Conservation (phyloP, 2,113 vertebrate genomes). For the Lasiurus borealis region DNA sequence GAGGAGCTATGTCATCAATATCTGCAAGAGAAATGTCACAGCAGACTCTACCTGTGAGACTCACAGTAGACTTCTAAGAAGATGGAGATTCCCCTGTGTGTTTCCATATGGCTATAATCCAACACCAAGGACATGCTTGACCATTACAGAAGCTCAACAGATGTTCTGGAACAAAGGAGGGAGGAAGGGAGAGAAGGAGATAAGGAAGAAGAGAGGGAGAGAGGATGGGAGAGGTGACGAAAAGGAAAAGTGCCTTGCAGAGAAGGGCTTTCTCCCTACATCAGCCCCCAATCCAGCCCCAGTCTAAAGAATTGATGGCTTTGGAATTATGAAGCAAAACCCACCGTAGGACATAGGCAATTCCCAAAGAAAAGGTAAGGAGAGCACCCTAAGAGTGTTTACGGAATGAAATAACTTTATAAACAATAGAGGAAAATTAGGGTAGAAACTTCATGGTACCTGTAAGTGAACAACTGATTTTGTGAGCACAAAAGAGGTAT, state of each 20-base stretch:
- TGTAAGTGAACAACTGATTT: neutral
- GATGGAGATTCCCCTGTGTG: neutral
- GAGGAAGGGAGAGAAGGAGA: neutral
- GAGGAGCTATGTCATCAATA: neutral
- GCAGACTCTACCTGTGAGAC: neutral
- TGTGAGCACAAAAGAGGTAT: neutral
- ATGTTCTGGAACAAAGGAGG: neutral
- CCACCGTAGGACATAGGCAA: neutral
- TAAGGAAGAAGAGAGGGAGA: neutral
- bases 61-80: neutral
- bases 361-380: neutral
- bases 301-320: neutral
- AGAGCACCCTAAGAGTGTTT: fast-evolving
- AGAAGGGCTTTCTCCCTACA: neutral
- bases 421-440: neutral
- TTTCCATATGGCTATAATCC: neutral
- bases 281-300: neutral
- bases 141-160: neutral
- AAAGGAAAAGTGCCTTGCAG: neutral
- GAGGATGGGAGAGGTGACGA: neutral
- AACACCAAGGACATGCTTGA: neutral
- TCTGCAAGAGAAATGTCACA: neutral
- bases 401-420: neutral
- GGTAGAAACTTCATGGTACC: too few relatives aligned
- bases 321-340: neutral